Conservation (phyloP, 2,113 vertebrate genomes). For the Okapia johnstoni region DNA sequence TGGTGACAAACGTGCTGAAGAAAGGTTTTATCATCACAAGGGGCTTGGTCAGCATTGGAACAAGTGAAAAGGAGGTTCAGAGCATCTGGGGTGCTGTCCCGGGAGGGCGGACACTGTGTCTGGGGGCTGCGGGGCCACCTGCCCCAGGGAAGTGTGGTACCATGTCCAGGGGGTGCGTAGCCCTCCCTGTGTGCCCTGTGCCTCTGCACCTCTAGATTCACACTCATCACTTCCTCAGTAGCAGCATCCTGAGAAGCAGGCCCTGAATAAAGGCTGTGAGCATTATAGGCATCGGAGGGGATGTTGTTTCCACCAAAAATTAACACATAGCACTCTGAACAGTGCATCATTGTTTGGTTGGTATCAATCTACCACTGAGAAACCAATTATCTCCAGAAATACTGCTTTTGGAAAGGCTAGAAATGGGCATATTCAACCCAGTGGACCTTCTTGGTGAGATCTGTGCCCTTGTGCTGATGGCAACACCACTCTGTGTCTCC, state of each 20-base stretch:
- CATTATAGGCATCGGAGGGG: neutral
- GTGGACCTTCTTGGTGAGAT: neutral
- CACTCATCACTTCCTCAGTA: fast-evolving
- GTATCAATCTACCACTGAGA: neutral
- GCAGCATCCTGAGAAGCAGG: neutral
- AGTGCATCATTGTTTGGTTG: neutral
- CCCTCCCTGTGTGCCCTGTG: fast-evolving
- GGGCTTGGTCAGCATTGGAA: neutral
- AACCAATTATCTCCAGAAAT: neutral
- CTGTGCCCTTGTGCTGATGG: neutral
- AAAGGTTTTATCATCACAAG: neutral
- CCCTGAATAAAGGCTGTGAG: neutral
- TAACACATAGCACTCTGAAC: neutral
- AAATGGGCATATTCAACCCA: no score
- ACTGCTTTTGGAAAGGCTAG: neutral
- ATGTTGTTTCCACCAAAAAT: neutral
- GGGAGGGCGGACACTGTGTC: neutral
- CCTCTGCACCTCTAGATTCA: neutral
- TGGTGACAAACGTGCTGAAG: neutral
- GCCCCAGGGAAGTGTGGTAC: no score
- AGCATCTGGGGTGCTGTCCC: neutral
- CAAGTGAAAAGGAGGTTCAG: neutral
- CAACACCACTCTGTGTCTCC: fast-evolving
- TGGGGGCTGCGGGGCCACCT: neutral
- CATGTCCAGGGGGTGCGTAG: fast-evolving